Base-by-base conservation (phyloP, 2,888 invertebrate genomes). In the Aspidapion aeneum region DNA sequence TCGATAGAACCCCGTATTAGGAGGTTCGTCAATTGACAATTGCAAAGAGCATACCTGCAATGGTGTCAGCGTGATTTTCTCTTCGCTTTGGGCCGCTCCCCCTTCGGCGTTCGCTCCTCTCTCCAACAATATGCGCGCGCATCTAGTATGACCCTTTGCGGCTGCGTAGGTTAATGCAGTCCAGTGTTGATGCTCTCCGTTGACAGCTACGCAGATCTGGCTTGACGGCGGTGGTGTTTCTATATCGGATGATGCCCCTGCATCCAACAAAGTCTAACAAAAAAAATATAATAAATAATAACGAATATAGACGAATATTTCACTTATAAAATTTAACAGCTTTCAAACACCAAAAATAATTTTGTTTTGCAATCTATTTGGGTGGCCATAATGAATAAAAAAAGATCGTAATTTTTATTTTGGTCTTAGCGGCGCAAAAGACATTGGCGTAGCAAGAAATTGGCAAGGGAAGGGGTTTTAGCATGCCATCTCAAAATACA, bases 121-220 rank as follows among this genome's bases (percentile, higher is more conserved):
- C 65, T 93, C 91, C 62, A 96, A 80, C 20, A 94, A 81, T 61
- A 91, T 83, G 69, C 84, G 80, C 0, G 83, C 83, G 55, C 84
- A 83, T 54, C 79, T 75, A 58, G 79, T 78, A 69, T 83, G 79
- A 51, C 84, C 82, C 62, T 90, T 82, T 58, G 89, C 82, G 7
- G 89, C 87, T 1, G 94, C 91, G 79, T 94, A 95, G 48, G 93
- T 93, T 17, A 95, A 81, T 0, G 95, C 93, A 0, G 95, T 95
- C 95, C 95, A 96, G 73, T 90, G 86, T 70, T 90, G 90, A 0
- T 87, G 88, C 74, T 90, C 90, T 59, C 87, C 82, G 65, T 86
- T 85, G 9, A 85, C 82, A 22, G 83, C 84, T 5, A 84, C 80
- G 70, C 80, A 82, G 7, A 84, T 82, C 77, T 81, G 62, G 19